phyloP scores from a whole-genome alignment of 2,113 vertebrate genomes.

The Hippolais icterina region DNA sequence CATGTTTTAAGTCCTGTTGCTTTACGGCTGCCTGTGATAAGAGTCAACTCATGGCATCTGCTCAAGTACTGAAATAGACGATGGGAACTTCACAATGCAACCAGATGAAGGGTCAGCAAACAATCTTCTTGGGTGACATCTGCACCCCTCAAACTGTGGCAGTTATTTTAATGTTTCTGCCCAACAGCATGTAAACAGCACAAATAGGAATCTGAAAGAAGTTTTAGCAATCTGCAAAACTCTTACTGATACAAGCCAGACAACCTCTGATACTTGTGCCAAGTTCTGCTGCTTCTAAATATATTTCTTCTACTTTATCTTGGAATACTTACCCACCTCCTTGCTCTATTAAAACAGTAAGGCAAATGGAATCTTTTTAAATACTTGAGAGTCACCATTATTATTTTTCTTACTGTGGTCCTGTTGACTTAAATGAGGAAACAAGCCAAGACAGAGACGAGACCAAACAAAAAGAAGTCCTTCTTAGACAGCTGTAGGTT shows the following conservation, averaged over 20 bases:
- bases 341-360: background rate
- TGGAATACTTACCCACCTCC: background rate
- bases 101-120: background rate
- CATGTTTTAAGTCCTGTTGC: background rate
- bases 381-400: background rate
- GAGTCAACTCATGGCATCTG: background rate
- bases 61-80: background rate
- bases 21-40: background rate
- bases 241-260: background rate
- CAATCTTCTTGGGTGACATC: background rate
- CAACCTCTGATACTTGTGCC: background rate
- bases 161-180: background rate
- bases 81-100: background rate
- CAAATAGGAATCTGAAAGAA: background rate
- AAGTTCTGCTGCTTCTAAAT: background rate
- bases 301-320: background rate
- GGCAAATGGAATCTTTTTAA: background rate
- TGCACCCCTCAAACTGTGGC: background rate
- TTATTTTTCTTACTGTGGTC: background rate
- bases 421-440: background rate
- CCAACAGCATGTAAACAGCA: background rate
- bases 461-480: background rate
- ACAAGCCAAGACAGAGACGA: background rate
- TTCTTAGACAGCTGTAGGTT: background rate
- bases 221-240: background rate